A percentile compares a stretch with the other conserved stretches of the same genome.
Evolutionary conservation across 2,113 vertebrate genomes (phyloP).

Genomic region (Clupea harengus): DNA sequence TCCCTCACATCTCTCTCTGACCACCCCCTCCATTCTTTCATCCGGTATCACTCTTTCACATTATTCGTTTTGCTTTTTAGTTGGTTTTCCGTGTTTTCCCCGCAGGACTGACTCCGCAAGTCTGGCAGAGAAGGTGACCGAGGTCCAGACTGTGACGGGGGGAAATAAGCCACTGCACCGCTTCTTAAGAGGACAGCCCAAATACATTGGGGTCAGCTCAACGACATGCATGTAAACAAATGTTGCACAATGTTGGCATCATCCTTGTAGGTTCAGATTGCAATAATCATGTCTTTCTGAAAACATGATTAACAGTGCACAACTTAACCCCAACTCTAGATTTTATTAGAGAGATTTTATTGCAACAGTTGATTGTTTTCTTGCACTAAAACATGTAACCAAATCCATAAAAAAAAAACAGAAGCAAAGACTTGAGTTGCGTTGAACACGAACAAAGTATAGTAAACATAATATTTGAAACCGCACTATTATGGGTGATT

Average conservation of each 20-base stretch:
- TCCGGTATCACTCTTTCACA: not conserved
- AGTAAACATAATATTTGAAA: too few species aligned
- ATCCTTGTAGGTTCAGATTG: not conserved
- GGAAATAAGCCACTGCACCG: not conserved
- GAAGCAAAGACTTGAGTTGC: too few species aligned
- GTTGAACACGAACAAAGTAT: too few species aligned
- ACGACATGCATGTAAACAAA: not conserved
- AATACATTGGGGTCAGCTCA: slow-evolving; percentile 15
- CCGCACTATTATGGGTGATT: too few species aligned
- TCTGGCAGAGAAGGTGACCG: not conserved
- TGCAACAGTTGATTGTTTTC: too few species aligned
- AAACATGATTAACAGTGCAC: too few species aligned
- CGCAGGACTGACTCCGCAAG: not conserved
- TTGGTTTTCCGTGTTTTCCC: not conserved
- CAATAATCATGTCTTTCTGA: too few species aligned
- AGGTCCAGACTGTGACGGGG: not conserved
- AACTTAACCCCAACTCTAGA: too few species aligned
- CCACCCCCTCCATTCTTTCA: not conserved
- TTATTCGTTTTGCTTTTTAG: too few species aligned
- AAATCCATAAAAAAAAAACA: too few species aligned
- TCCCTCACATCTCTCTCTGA: not conserved
- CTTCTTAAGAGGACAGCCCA: not conserved
- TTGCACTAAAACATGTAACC: too few species aligned
- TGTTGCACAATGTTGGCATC: not conserved
- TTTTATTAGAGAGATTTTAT: too few species aligned